phyloP scores from a whole-genome alignment of 2,797 vertebrate genomes.

The Syngnathus rostellatus region DNA sequence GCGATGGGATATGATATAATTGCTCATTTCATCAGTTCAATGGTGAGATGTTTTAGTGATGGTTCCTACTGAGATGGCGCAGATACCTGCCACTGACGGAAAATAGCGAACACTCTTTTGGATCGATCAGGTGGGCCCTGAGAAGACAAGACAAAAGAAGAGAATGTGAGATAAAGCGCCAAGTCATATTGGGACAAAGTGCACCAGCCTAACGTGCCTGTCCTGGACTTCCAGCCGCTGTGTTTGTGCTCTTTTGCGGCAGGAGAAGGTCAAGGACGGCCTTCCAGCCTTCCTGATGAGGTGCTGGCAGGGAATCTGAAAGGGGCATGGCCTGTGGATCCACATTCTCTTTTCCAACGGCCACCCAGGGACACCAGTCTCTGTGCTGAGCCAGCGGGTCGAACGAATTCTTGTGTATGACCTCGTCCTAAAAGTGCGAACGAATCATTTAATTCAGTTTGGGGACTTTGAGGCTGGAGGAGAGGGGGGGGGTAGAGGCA shows the following conservation, averaged over 20 bases:
- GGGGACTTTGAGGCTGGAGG: neutral
- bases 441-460: neutral
- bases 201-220: slow-evolving; percentile 57
- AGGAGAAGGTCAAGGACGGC: slow-evolving; percentile 73
- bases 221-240: slow-evolving; percentile 54
- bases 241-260: slow-evolving; percentile 64
- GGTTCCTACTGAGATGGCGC: slow-evolving; percentile 65
- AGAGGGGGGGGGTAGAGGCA: neutral
- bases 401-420: slow-evolving; percentile 70
- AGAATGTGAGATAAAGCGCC: slow-evolving; percentile 2
- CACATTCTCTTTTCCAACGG: slow-evolving; percentile 48
- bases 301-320: slow-evolving; percentile 18
- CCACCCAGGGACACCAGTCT: slow-evolving; percentile 95
- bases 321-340: slow-evolving; percentile 25
- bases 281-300: slow-evolving; percentile 77
- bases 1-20: slow-evolving; percentile 28
- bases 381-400: slow-evolving; percentile 86
- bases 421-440: slow-evolving; percentile 61
- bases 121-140: slow-evolving; percentile 86
- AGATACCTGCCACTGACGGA: slow-evolving; percentile 83
- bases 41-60: slow-evolving; percentile 11
- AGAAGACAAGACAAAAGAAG: slow-evolving; percentile 17
- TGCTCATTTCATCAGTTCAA: slow-evolving; percentile 26
- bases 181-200: neutral
- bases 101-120: slow-evolving; percentile 88